Conservation (phyloP, 1,140 invertebrate genomes). For the Heliconius himera region DNA sequence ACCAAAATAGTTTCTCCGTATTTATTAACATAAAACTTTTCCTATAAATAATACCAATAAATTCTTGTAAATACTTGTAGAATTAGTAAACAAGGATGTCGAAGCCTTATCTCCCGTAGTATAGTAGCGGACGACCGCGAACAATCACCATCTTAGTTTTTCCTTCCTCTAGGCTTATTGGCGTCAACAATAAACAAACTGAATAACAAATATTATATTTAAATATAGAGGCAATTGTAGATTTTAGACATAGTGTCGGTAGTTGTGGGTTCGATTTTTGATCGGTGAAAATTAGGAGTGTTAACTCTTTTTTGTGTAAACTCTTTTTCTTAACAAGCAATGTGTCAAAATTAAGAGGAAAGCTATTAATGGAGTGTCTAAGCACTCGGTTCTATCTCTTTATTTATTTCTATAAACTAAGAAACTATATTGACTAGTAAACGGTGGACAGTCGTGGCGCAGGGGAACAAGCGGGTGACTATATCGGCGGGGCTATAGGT, state of each 20-base stretch:
- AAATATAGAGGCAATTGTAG: not conserved
- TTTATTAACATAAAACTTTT: not conserved
- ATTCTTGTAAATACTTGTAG: not conserved
- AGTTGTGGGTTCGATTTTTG: no score
- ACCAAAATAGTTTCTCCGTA: not conserved
- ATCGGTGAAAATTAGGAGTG: no score
- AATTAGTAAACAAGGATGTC: not conserved
- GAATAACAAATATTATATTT: slow-evolving; percentile 1
- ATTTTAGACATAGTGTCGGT: not conserved
- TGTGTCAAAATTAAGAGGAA: no score
- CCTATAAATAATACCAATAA: not conserved
- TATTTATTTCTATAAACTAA: no score
- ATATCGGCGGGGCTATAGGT: no score
- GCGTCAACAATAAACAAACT: not conserved
- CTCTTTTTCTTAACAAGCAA: no score
- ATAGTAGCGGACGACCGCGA: not conserved
- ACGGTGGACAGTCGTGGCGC: no score
- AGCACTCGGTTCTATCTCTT: no score
- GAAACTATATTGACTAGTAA: no score
- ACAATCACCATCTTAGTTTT: not conserved
- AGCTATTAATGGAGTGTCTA: no score
- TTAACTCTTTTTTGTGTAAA: no score
- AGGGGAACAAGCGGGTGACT: no score
- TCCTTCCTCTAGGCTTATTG: not conserved
- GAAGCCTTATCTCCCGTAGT: not conserved